Base-by-base conservation (phyloP, 2,113 vertebrate species). In the Psettodes erumei region DNA sequence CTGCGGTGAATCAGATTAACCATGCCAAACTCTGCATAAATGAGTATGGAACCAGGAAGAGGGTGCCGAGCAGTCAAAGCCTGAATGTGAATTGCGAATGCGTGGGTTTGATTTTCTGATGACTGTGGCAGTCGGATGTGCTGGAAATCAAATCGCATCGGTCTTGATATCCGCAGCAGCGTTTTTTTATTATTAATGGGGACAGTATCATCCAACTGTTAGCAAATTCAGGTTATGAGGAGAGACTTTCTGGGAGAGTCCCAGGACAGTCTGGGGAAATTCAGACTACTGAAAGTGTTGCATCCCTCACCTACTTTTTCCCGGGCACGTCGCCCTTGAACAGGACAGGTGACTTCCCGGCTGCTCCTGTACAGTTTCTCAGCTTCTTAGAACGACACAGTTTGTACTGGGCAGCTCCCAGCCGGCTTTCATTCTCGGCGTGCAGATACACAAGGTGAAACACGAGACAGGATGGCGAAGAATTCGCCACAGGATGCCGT, bases 401-500 rank as follows among this genome's bases (percentile, higher is more conserved):
- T 48, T 43, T 40, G 13, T 3, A 18, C 58, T 15, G 10, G 23
- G 3, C 35, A 38, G 43, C 18, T 10, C 30, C n/a, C 28, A 40
- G 3, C 43, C 12, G 3, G 1, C 45, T 50, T 62, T 37, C 23
- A 47, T 18, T 69, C 43, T 55, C 4, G 15, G 10, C 50, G 7
- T 51, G 4, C 30, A 40, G 45, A 59, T 11, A 11, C n/a, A 40
- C 8, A 45, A 53, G 32, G 18, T 71, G 62, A 80, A 72, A 75
- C 79, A 50, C 16, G 47, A 85, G 61, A 79, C 78, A 54, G 70
- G 67, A 62, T 63, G 69, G 59, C 69, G 47, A 35, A 16, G 15
- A 21, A 33, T 68, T 61, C 21, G 58, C 53, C 67, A 71, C 81
- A 84, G 75, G 76, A 83, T 74, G 71, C 45, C 47, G 51, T 79